Percentiles rank a stretch among this genome's conserved stretches.
Conservation (phyloP, 1,140 invertebrate species). For the Habropoda laboriosa region DNA sequence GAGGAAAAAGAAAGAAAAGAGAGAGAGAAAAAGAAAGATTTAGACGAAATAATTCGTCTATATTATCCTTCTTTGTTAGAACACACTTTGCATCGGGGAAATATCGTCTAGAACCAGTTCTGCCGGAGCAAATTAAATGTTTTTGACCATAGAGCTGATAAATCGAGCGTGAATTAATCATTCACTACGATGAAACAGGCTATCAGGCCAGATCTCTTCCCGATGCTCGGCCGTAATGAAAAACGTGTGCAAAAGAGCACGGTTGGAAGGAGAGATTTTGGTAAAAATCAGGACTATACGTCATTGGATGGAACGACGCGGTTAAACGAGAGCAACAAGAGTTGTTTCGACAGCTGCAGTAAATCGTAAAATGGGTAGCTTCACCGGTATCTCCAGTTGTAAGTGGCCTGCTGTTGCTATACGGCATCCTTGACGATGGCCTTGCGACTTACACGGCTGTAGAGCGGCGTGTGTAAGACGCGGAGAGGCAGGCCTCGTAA, state of each 20-base stretch:
- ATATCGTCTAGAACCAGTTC: too few relatives aligned
- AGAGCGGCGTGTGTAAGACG: background rate
- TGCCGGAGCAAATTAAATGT: too few relatives aligned
- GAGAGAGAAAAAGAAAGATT: too few relatives aligned
- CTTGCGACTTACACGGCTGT: slow-evolving; percentile 53
- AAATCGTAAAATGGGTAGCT: slow-evolving; percentile 39
- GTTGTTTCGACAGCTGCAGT: slow-evolving; percentile 22
- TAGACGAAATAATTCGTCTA: too few relatives aligned
- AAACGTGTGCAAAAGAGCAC: background rate
- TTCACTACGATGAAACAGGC: background rate
- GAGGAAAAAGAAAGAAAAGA: too few relatives aligned
- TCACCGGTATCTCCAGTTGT: slow-evolving; percentile 56
- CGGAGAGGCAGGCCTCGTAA: background rate
- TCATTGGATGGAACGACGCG: background rate
- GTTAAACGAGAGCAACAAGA: background rate
- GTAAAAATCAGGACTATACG: background rate
- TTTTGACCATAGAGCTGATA: background rate
- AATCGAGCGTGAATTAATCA: too few relatives aligned
- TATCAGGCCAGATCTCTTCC: background rate
- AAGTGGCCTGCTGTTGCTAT: slow-evolving; percentile 38
- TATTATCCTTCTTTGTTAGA: too few relatives aligned
- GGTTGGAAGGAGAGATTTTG: background rate
- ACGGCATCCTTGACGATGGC: slow-evolving; percentile 57
- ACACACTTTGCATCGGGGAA: too few relatives aligned
- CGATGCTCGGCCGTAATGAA: background rate